These are phyloP conservation scores for Sarcophaga variegata DNA, from an alignment of 2,888 invertebrate genomes.

Conservation along the genomic window DNA sequence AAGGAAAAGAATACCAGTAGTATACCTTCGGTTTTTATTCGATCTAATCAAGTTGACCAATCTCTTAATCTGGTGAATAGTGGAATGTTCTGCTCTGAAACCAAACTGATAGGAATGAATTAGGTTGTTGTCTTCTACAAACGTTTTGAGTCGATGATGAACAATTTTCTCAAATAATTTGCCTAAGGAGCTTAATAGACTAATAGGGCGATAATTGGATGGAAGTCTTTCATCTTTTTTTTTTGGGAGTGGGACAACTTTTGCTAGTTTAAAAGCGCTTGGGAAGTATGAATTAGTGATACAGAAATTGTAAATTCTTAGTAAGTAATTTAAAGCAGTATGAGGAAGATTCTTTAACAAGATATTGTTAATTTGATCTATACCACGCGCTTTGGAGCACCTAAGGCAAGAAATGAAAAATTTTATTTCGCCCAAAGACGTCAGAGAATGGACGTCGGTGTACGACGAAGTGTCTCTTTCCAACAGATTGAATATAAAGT, in stretches of 20 bases:
- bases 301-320: constrained; percentile 1
- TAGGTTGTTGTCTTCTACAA: too few relatives aligned
- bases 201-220: too few relatives aligned
- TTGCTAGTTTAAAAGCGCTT: background rate
- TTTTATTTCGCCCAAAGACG: background rate
- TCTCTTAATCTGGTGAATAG: too few relatives aligned
- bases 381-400: background rate
- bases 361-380: background rate
- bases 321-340: background rate
- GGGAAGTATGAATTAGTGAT: background rate
- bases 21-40: too few relatives aligned
- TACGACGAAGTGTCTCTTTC: background rate
- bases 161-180: too few relatives aligned
- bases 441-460: background rate
- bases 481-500: background rate
- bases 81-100: too few relatives aligned
- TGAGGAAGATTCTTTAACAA: background rate
- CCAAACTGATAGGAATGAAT: too few relatives aligned
- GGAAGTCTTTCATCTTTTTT: too few relatives aligned
- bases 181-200: too few relatives aligned
- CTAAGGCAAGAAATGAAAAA: background rate
- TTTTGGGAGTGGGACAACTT: background rate
- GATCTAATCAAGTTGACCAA: too few relatives aligned
- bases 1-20: too few relatives aligned
- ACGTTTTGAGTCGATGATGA: too few relatives aligned